Conservation (phyloP, 2,113 vertebrate genomes). For the Rhagologus leucostigma region DNA sequence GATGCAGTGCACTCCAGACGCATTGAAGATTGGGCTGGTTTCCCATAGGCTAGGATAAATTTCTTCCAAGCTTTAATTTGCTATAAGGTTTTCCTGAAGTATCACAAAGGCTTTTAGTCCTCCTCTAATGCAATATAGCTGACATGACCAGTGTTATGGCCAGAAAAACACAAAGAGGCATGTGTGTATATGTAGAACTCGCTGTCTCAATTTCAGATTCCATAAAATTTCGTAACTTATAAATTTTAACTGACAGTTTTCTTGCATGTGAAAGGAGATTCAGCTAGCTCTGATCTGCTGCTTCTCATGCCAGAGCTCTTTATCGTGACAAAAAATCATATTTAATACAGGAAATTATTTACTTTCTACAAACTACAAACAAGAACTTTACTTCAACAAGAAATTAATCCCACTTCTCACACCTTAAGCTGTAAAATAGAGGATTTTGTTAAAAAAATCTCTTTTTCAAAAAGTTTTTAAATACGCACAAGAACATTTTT, state of each 20-base stretch:
- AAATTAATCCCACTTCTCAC: background rate
- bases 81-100: background rate
- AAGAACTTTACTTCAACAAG: background rate
- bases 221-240: accelerated
- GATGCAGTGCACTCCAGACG: background rate
- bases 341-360: background rate
- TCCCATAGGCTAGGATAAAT: background rate
- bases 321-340: accelerated
- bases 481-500: accelerated
- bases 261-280: background rate
- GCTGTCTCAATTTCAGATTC: background rate
- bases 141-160: background rate
- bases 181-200: background rate
- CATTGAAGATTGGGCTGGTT: background rate
- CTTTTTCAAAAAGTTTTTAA: background rate
- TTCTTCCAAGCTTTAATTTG: background rate
- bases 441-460: background rate
- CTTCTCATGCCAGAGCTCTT: background rate
- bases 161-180: background rate
- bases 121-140: background rate
- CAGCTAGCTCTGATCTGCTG: background rate
- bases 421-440: background rate
- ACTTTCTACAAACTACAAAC: background rate
- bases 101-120: background rate
- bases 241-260: background rate